phyloP scores from a whole-genome alignment of 2,888 invertebrate species.

The Amorpha juglandis region DNA sequence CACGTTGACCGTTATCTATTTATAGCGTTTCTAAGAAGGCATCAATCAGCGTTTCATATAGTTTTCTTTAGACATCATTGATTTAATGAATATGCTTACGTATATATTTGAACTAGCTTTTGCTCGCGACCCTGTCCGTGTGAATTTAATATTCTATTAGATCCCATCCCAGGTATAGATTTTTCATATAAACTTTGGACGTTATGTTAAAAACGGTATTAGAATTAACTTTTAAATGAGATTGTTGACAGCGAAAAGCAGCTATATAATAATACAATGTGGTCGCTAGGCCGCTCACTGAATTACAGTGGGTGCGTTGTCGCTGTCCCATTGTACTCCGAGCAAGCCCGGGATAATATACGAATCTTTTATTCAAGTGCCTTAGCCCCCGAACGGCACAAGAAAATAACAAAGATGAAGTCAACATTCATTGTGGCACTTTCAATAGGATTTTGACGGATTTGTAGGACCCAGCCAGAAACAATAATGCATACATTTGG shows the following conservation, averaged over 20 bases:
- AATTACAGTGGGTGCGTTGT: constrained; percentile 74
- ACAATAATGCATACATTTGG: constrained; percentile 41
- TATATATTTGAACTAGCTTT: too few species aligned
- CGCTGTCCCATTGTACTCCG: constrained; percentile 70
- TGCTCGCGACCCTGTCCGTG: too few species aligned
- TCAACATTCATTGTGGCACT: constrained; percentile 74
- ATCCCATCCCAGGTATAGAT: too few species aligned
- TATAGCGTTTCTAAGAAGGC: too few species aligned
- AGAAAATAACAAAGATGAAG: constrained; percentile 78
- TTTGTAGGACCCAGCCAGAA: constrained; percentile 52
- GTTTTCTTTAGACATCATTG: too few species aligned
- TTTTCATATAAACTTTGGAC: too few species aligned
- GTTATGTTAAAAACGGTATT: constrained; percentile 34
- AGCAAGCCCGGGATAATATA: constrained; percentile 71
- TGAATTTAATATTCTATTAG: too few species aligned
- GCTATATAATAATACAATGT: constrained; percentile 65
- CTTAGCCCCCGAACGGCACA: constrained; percentile 69
- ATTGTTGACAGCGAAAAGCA: constrained; percentile 51
- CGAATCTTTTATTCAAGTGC: constrained; percentile 83
- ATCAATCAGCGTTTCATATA: too few species aligned
- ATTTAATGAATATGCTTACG: too few species aligned
- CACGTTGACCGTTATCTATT: too few species aligned
- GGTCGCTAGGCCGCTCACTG: constrained; percentile 65
- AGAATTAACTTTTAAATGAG: constrained; percentile 58
- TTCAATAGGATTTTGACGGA: constrained; percentile 77